These are phyloP conservation scores for Nematostella vectensis DNA, from an alignment of 92 coral and sea anemone species.

Conservation along the genomic window DNA sequence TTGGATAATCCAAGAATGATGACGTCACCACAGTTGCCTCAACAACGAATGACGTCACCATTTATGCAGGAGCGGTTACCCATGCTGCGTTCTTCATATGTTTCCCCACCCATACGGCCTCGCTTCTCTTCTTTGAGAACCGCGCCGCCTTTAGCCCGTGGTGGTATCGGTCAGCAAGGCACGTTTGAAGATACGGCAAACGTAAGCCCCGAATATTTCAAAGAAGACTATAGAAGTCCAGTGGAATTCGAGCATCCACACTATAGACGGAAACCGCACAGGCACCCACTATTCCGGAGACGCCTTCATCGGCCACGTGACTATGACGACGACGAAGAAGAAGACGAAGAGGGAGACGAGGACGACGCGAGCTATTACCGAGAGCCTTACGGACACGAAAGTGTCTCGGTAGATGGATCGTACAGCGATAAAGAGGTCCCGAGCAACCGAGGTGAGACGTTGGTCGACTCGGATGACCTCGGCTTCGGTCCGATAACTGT, in stretches of 20 bases:
- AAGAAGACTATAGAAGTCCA: constrained; percentile 19
- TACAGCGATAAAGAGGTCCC: constrained; percentile 57
- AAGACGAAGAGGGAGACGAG: constrained; percentile 30
- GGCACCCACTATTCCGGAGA: constrained; percentile 62
- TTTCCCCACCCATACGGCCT: constrained; percentile 2
- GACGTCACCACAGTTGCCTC: constrained; percentile 7
- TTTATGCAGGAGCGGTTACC: constrained; percentile 14
- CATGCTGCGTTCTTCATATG: not conserved
- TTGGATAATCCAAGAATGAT: constrained; percentile 2
- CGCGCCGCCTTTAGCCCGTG: not conserved
- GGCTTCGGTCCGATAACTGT: constrained; percentile 99
- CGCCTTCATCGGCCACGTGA: constrained; percentile 38
- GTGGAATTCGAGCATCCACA: constrained; percentile 13
- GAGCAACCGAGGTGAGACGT: constrained; percentile 49
- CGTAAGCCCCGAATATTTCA: constrained; percentile 4
- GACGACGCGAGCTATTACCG: constrained; percentile 14
- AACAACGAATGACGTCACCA: too few species aligned
- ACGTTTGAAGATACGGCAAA: not conserved
- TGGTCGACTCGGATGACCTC: constrained; percentile 59
- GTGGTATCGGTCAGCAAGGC: constrained; percentile 3
- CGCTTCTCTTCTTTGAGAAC: constrained; percentile 1
- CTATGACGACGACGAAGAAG: constrained; percentile 32
- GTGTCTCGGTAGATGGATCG: constrained; percentile 53
- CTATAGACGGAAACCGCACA: constrained; percentile 21
- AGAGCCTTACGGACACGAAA: constrained; percentile 29